Conservation (phyloP, 2,113 vertebrate species). For the Poecile atricapillus region DNA sequence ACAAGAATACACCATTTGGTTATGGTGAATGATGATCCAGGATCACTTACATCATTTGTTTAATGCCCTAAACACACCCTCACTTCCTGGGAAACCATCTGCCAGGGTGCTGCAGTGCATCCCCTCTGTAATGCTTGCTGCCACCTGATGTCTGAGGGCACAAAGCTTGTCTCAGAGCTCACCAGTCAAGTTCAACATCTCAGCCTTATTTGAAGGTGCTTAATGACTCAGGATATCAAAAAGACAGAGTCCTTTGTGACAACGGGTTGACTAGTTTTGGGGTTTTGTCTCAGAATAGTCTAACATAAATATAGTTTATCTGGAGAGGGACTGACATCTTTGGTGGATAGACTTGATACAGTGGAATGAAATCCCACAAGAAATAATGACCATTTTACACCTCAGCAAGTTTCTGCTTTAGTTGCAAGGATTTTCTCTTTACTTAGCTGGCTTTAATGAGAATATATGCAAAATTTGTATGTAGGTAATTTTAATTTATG, state of each 20-base stretch:
- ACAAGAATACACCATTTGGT: background rate
- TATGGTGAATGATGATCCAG: background rate
- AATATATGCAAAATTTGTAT: background rate
- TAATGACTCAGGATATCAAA: background rate
- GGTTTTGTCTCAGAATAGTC: background rate
- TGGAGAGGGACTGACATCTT: background rate
- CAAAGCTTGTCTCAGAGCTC: background rate
- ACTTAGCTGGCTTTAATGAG: background rate
- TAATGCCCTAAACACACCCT: background rate
- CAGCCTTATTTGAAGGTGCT: background rate
- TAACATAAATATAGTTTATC: background rate
- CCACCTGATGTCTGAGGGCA: background rate
- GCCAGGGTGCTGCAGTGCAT: background rate
- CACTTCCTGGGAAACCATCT: background rate
- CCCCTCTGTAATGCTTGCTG: accelerated
- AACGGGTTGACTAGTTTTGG: background rate
- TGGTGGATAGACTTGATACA: accelerated
- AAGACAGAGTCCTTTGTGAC: accelerated
- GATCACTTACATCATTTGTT: background rate
- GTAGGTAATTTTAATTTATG: background rate
- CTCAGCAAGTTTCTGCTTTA: background rate
- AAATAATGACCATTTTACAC: background rate
- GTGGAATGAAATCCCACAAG: background rate
- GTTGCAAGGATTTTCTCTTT: background rate
- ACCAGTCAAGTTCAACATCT: background rate